Evolutionary conservation across 2,888 invertebrate species (phyloP), one percentile per base, ranked within the genome.

Genomic region (Sinodicranocentrus sp.): DNA sequence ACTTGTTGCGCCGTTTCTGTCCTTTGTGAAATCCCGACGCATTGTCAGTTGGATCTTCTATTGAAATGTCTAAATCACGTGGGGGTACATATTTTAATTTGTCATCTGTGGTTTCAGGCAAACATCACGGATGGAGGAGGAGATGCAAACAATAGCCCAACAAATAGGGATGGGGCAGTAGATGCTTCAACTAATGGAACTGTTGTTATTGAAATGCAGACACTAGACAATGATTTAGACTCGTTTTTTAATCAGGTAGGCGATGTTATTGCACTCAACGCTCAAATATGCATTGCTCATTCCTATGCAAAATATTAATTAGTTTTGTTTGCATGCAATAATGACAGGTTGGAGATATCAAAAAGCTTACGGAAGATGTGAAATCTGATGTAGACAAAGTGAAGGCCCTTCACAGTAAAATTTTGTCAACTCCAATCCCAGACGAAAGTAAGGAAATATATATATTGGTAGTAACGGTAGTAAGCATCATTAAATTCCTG

Each of bases 331-430:
- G 23, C 17, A 65, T n/a, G 17, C 17, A 67, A 25, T 70, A 25
- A 21, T 28, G 10, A 8, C 26, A 91, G 91, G 91, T 89, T 15
- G 90, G 90, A 78, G 90, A 90, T 85, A 89, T 90, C 82, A 90
- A 91, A 3, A 89, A 84, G 48, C 84, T 91, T 80, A 90, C 91
- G n/a, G 89, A 90, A 26, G 89, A 90, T 25, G 88, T 91, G 59
- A 87, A 88, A 25, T 89, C 89, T 15, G 91, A 91, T 82, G 90
- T 90, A 26, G 86, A 87, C 15, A 89, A 90, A 48, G 90, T 91
- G 5, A 90, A 90, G 86, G 89, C 89, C 59, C 89, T 91, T 88
- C 93, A 94, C 89, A 93, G 92, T 87, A 91, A 91, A 76, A 92
- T 92, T 85, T 90, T 92, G 67, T 92, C 92, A 26, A 91, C 91